Base-by-base conservation (phyloP, 1,140 invertebrate genomes). In the Drosophila tani region DNA sequence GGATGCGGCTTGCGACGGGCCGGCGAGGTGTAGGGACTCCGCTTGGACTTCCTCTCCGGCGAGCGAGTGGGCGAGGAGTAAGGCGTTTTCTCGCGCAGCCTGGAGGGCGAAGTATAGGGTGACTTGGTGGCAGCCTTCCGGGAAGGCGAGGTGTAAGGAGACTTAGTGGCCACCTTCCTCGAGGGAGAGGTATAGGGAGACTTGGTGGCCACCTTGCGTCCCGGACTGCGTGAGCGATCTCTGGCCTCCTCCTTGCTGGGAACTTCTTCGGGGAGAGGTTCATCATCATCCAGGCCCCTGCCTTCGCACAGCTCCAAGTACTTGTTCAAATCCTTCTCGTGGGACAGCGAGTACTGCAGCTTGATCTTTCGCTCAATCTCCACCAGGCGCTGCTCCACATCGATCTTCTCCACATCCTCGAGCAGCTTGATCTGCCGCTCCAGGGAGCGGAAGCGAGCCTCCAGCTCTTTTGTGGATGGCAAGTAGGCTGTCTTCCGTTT, bases 301-400 rank as follows among this genome's bases (percentile, higher is more conserved):
- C 91, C 87, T 21, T 92, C 91, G 21, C 91, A 92, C 2, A 92
- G 63, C 9, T 92, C 91, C 15, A 92, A 11, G 27, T 87, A 92
- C 51, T 91, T 92, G 27, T 88, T 91, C 0, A 92, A 71, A 35
- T 92, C 91, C n/a, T 90, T 92, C 19, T 92, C 91, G 41, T 92
- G 91, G 0, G 91, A 92, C 3, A 92, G 58, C 4, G 91, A 92
- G 27, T 92, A 92, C 27, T 92, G 91, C 17, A 92, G 17, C 27
- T 92, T 92, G 17, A 92, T 92, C 73, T 92, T 92, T 3, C 91
- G 65, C 21, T 92, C 91, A 24, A 92, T 92, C 64, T 92, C 91
- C 19, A 24, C 67, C 5, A 92, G 47, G 5, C 91, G 69, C 41
- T 92, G 84, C 62, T 92, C 91, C 12, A 92, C 91, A 77, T 92